These are phyloP conservation scores for Helleia helle DNA, from an alignment of 2,888 invertebrate species.

Conservation along the genomic window DNA sequence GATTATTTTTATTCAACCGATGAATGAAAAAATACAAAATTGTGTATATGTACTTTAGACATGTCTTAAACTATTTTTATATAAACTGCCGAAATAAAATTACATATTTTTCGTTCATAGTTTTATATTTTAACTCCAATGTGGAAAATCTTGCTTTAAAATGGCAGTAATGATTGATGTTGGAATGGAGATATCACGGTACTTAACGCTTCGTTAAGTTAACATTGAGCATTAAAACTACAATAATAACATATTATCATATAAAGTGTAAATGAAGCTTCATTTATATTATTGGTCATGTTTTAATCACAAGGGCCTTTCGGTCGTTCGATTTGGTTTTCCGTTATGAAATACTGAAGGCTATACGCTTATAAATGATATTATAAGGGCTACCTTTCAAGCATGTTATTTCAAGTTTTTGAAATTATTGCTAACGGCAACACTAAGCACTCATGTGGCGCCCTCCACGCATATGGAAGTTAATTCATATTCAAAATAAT, in stretches of 20 bases:
- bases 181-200: slow-evolving; percentile 6
- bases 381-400: slow-evolving; percentile 2
- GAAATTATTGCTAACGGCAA: background rate
- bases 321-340: background rate
- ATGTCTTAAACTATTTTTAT: too few relatives aligned
- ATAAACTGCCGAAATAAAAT: too few relatives aligned
- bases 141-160: background rate
- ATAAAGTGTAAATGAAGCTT: background rate
- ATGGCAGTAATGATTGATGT: background rate
- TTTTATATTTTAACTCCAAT: background rate
- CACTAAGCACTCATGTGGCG: background rate
- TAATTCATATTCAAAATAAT: too few relatives aligned
- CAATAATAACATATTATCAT: background rate
- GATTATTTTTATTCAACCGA: too few relatives aligned
- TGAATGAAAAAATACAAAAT: too few relatives aligned
- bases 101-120: too few relatives aligned
- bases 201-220: slow-evolving; percentile 1
- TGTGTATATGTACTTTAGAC: too few relatives aligned
- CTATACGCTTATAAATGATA: background rate
- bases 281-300: background rate
- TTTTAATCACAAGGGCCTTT: background rate
- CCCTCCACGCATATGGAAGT: too few relatives aligned
- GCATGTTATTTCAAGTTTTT: background rate
- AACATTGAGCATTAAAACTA: slow-evolving; percentile 2
- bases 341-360: background rate